Conservation (phyloP, 2,888 invertebrate genomes). For the Eledona agricola region DNA sequence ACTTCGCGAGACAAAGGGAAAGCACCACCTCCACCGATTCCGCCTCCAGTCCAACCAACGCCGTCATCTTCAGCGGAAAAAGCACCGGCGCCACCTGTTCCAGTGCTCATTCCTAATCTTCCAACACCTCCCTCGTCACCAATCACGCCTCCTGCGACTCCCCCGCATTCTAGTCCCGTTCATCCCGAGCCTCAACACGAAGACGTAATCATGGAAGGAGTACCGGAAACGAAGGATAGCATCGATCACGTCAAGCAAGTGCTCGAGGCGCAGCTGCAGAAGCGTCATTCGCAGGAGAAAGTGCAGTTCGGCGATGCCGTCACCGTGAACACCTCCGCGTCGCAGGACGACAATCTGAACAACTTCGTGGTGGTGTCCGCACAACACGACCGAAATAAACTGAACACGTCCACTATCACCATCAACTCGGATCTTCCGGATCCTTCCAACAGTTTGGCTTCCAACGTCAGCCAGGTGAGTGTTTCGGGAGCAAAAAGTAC, state of each 20-base stretch:
- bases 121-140: constrained; percentile 61
- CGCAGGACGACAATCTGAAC: constrained; percentile 51
- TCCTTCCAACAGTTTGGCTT: constrained; percentile 77
- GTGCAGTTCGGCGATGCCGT: constrained; percentile 39
- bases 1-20: constrained; percentile 74
- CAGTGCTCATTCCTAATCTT: constrained; percentile 42
- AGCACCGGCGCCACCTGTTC: constrained; percentile 48
- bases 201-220: constrained; percentile 22
- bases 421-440: constrained; percentile 67
- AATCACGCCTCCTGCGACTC: constrained; percentile 57
- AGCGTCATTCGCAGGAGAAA: constrained; percentile 43
- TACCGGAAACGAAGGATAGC: constrained; percentile 35
- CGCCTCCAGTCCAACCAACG: constrained; percentile 51
- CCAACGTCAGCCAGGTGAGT: constrained; percentile 74
- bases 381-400: constrained; percentile 55
- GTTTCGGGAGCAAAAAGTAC: background rate
- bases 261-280: constrained; percentile 46
- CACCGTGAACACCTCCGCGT: constrained; percentile 50
- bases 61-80: constrained; percentile 29
- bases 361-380: constrained; percentile 57
- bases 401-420: constrained; percentile 65
- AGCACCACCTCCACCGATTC: constrained; percentile 54
- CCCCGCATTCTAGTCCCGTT: constrained; percentile 49
- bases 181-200: constrained; percentile 36
- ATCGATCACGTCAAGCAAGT: constrained; percentile 50